Percentiles rank a stretch among this genome's conserved stretches.
Conservation (phyloP, 1,140 invertebrate genomes). For the Oryzaephilus surinamensis region DNA sequence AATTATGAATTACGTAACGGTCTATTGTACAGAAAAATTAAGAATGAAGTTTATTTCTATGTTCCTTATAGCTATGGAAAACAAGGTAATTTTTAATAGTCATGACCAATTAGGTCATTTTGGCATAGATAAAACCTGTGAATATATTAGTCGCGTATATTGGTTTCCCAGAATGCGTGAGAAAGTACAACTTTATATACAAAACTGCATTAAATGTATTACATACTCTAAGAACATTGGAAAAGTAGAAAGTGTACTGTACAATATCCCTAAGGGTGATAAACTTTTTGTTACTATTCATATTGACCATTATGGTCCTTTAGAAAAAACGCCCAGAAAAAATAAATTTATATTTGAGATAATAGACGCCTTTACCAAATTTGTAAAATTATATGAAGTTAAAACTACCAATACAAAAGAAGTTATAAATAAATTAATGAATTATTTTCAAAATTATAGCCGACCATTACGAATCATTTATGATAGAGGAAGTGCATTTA, state of each 20-base stretch:
- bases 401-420: neutral
- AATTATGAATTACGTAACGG: neutral
- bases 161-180: slow-evolving; percentile 26
- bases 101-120: neutral
- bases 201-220: slow-evolving; percentile 24
- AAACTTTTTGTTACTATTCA: slow-evolving; percentile 25
- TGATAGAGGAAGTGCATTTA: neutral
- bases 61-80: neutral
- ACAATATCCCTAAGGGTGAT: slow-evolving; percentile 24
- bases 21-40: neutral
- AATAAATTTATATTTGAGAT: slow-evolving; percentile 11
- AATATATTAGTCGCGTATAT: slow-evolving; percentile 14
- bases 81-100: neutral
- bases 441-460: neutral
- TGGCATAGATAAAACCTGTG: neutral
- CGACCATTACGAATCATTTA: neutral
- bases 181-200: slow-evolving; percentile 17
- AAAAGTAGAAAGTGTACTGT: slow-evolving; percentile 20
- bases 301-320: slow-evolving; percentile 29
- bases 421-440: neutral
- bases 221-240: slow-evolving; percentile 17
- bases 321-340: slow-evolving; percentile 5
- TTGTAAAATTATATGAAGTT: neutral
- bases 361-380: neutral
- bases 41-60: neutral